Base-by-base conservation (phyloP, 2,797 vertebrate species). In the Sebastes taczanowskii region DNA sequence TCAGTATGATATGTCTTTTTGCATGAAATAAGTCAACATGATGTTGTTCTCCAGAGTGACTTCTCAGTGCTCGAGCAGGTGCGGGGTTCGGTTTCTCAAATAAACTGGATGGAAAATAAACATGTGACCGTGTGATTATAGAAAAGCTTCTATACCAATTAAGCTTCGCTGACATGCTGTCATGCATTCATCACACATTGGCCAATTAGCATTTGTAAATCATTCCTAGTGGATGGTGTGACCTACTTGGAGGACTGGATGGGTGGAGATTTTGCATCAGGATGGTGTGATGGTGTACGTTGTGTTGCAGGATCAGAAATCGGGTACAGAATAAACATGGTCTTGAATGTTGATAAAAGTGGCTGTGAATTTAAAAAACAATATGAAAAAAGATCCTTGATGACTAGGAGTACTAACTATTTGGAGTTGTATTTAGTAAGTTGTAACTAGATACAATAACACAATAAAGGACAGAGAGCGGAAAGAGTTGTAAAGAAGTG, bases 201-300 rank as follows among this genome's bases (percentile, higher is more conserved):
- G 56, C 60, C 60, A 87, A 73, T 80, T 73, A 78, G 35, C 64
- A 78, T 80, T 71, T 80, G 70, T 56, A 69, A 80, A 84, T 80
- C 32, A 78, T 71, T 82, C 66, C 77, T 46, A 63, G 63, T 25
- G 34, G 59, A 82, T 81, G 67, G 16, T 73, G 23, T 86, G 81
- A 84, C 83, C 81, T 85, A 85, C 64, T 83, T 87, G 61, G 49
- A 68, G 22, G 30, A 65, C n/a, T 62, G 11, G 29, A 80, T 35
- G 32, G 11, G 52, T 23, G 38, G 61, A 42, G 46, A 7, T 35
- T 80, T 70, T 71, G 23, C 64, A 35, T 66, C 14, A 74, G 27
- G 25, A 60, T 63, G 35, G n/a, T 63, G 29, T 67, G 52, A 66
- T 20, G 60, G 20, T 64, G 49, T 35, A 27, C 4, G 11, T 18